Evolutionary conservation across 2,888 invertebrate genomes (phyloP).

Genomic region (Antheraea assamensis): DNA sequence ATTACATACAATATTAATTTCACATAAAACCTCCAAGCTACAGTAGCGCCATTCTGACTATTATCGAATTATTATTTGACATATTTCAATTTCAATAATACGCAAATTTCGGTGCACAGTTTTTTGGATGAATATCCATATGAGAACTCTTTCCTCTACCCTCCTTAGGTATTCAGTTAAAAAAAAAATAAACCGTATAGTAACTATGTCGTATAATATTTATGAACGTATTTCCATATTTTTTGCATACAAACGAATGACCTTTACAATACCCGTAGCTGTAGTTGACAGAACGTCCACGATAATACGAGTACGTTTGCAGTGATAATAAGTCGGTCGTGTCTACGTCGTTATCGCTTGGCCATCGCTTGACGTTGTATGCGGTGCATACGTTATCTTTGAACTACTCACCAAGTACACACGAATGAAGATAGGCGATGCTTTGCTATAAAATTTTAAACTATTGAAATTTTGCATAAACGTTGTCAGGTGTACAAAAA

Average conservation of each 20-base stretch:
- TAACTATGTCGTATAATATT: background rate
- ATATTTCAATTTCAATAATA: no score
- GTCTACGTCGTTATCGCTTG: constrained; percentile 39
- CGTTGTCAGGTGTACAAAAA: no score
- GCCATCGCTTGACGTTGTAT: constrained; percentile 2
- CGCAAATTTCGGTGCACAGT: no score
- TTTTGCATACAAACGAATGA: constrained; percentile 2
- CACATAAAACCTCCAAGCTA: no score
- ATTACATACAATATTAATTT: no score
- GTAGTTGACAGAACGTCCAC: background rate
- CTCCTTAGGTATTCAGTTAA: no score
- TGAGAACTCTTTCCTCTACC: no score
- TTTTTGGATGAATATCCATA: no score
- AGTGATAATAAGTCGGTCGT: constrained; percentile 45
- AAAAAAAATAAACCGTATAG: no score
- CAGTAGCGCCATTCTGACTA: no score
- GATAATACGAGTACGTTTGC: constrained; percentile 16
- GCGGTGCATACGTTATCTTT: constrained; percentile 14
- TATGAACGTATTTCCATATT: background rate
- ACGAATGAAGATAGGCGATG: background rate
- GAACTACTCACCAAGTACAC: background rate
- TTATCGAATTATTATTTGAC: no score
- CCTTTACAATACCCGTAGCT: background rate
- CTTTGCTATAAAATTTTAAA: background rate
- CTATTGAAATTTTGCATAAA: background rate